phyloP scores from a whole-genome alignment of 2,113 vertebrate species.

The Ammodytes marinus region DNA sequence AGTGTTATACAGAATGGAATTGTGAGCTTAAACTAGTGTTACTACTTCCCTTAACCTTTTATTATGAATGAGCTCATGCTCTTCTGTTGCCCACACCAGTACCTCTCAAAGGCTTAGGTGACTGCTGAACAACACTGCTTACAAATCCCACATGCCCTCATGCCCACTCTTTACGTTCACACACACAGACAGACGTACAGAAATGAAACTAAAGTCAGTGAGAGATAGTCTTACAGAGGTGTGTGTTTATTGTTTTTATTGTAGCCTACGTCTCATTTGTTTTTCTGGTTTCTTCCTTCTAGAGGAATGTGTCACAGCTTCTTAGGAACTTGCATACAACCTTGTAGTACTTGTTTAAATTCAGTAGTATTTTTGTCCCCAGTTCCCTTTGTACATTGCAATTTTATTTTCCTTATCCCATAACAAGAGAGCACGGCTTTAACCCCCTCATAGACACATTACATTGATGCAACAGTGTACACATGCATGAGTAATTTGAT shows the following conservation, averaged over 20 bases:
- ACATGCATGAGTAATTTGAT: not conserved
- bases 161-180: conserved; percentile 23
- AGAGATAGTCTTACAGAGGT: not conserved
- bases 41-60: conserved; percentile 6
- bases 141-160: conserved; percentile 16
- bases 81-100: not conserved
- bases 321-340: not conserved
- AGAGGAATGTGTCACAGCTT: not conserved
- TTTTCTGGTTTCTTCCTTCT: conserved; percentile 12
- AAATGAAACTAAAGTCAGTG: conserved; percentile 3
- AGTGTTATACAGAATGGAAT: not conserved
- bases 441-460: conserved; percentile 5
- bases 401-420: conserved; percentile 15
- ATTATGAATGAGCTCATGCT: not conserved
- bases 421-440: conserved; percentile 11
- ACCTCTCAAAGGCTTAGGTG: not conserved
- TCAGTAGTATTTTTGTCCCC: no score
- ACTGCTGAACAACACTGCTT: conserved; percentile 12
- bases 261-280: not conserved
- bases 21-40: conserved; percentile 3
- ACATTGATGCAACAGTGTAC: not conserved
- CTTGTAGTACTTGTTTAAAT: not conserved
- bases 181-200: not conserved
- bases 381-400: conserved; percentile 12
- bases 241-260: not conserved